phyloP scores from a whole-genome alignment of 2,113 vertebrate species.

The Semicossyphus pulcher region DNA sequence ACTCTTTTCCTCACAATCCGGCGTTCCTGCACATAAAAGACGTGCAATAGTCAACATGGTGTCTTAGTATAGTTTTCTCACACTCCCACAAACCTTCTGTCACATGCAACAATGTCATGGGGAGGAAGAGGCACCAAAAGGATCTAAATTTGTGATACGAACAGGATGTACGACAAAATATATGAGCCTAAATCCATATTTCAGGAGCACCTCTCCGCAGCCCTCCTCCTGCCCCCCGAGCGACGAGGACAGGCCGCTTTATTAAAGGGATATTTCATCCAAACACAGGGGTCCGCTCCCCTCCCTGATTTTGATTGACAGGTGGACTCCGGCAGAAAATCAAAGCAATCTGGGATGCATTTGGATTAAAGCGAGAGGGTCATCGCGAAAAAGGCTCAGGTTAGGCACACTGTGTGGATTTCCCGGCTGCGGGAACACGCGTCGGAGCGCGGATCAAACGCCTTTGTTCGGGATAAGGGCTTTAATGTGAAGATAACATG shows the following conservation, averaged over 20 bases:
- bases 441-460: constrained; percentile 50
- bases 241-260: constrained; percentile 39
- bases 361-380: constrained; percentile 62
- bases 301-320: constrained; percentile 66
- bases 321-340: constrained; percentile 39
- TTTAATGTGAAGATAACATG: constrained; percentile 75
- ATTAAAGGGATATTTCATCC: constrained; percentile 61
- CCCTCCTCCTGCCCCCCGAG: constrained; percentile 14
- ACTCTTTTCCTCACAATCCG: constrained; percentile 52
- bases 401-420: constrained; percentile 37
- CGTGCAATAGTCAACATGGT: constrained; percentile 51
- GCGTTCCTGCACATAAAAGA: constrained; percentile 52
- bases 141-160: constrained; percentile 57
- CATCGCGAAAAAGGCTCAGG: constrained; percentile 50
- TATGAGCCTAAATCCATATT: constrained; percentile 11
- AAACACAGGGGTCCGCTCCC: constrained; percentile 22
- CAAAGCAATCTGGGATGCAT: constrained; percentile 52
- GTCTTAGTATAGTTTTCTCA: constrained; percentile 73
- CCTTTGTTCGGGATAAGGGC: constrained; percentile 61
- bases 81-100: constrained; percentile 80
- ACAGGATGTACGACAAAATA: constrained; percentile 44
- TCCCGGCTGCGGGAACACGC: background rate
- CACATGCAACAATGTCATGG: constrained; percentile 49
- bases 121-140: constrained; percentile 39
- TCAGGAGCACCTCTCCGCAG: background rate